Evolutionary conservation across 2,888 invertebrate species (phyloP), one percentile per base, ranked within the genome.

Genomic region (Tethea ocularis): DNA sequence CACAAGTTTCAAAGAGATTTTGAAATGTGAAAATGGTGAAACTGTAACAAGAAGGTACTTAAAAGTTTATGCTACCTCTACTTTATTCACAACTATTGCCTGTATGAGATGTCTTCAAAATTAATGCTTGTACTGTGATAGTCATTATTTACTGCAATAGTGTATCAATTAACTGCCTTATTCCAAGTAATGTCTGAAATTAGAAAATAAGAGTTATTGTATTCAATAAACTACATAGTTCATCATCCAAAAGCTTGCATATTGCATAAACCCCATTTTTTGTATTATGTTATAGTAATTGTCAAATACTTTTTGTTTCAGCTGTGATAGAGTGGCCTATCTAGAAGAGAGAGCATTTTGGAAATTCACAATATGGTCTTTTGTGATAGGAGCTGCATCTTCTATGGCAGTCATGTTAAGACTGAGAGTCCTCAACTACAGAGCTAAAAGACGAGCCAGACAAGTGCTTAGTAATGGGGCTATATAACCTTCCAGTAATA

Each of bases 271-370:
- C 33, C 7, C 7, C 13, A 33, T 7, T 33, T 33, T 0, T 13
- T 2, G 2, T 24, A 13, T 54, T 51, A 46, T 20, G 24, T 36
- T 36, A 33, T 52, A 29, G 54, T 57, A 55, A 60, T 46, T 20
- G 3, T 20, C 17, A 17, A n/a, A 10, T 10, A 20, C 20, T 46
- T 46, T 66, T 51, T 36, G 52, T 94, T 95, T 66, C 89, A 96
- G 98, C 84, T 98, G 98, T 91, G 97, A 97, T 77, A 94, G 95
- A 80, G 96, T 97, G 17, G 96, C 96, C 2, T 96, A 96, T 93
- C 93, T 97, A 57, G 98, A 98, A 79, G 97, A 97, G 82, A 94
- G 95, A 63, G 95, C 96, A 60, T 98, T 97, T 85, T 97, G 97
- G 96, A 95, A 96, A 71, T 97, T 97, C 79, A 96, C 97, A 78